A percentile compares a stretch with the other conserved stretches of the same genome.
These are phyloP conservation scores for Dermolepida albohirtum DNA, from an alignment of 2,888 invertebrate genomes.

Conservation along the genomic window DNA sequence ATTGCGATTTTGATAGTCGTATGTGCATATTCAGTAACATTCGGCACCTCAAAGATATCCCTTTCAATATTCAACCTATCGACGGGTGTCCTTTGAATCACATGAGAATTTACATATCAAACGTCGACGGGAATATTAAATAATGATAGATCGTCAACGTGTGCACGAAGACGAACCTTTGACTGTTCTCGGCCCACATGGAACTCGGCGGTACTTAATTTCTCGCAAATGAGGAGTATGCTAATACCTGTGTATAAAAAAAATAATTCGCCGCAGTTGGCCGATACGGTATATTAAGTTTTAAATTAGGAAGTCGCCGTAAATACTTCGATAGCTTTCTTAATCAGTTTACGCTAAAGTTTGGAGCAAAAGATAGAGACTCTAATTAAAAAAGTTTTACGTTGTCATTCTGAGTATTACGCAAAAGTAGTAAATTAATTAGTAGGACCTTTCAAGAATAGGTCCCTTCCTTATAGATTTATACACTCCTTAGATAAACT, in stretches of 20 bases:
- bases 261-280: constrained; percentile 24
- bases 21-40: too few species aligned
- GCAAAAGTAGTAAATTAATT: constrained; percentile 35
- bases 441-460: neutral
- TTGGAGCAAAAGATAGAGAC: constrained; percentile 10
- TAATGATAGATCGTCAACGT: constrained; percentile 49
- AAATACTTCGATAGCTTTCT: constrained; percentile 31
- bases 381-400: constrained; percentile 34
- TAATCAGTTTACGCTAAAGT: constrained; percentile 34
- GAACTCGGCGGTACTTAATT: constrained; percentile 14
- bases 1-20: too few species aligned
- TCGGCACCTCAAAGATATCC: constrained; percentile 12
- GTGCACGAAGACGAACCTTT: neutral
- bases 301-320: constrained; percentile 18
- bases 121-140: constrained; percentile 51
- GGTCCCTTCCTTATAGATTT: too few species aligned
- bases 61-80: constrained; percentile 44
- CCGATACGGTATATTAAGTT: constrained; percentile 16
- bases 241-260: constrained; percentile 19
- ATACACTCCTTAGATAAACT: too few species aligned
- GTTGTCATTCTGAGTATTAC: constrained; percentile 35
- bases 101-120: constrained; percentile 56
- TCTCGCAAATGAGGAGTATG: constrained; percentile 27
- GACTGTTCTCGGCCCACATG: neutral
- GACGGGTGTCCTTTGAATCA: constrained; percentile 52